Percentiles rank a stretch among this genome's conserved stretches.
Conservation (phyloP, 2,888 invertebrate genomes). For the Lottia gigantea region DNA sequence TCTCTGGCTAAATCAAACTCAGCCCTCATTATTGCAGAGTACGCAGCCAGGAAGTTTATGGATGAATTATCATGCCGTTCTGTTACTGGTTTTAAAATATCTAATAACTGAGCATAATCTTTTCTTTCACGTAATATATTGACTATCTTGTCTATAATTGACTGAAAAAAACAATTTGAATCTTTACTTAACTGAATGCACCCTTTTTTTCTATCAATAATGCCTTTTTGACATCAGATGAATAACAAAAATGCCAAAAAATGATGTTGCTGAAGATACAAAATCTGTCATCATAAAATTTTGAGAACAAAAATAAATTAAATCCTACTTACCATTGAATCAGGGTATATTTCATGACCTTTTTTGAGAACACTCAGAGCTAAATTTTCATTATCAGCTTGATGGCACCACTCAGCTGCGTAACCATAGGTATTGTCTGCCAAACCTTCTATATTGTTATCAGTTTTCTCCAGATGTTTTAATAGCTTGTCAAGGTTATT, state of each 20-base stretch:
- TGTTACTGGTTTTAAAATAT: neutral
- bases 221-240: too few species aligned
- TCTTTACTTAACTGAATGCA: too few species aligned
- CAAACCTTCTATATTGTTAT: constrained; percentile 25
- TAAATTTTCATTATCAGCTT: constrained; percentile 18
- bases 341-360: constrained; percentile 29
- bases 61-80: neutral
- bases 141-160: neutral
- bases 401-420: constrained; percentile 29
- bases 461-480: constrained; percentile 21
- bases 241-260: too few species aligned
- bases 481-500: constrained; percentile 22
- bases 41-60: neutral
- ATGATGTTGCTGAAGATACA: too few species aligned
- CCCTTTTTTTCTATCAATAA: too few species aligned
- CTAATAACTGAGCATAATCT: neutral
- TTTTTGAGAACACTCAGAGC: constrained; percentile 27
- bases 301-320: neutral
- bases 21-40: neutral
- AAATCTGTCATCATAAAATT: too few species aligned
- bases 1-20: neutral
- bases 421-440: constrained; percentile 24
- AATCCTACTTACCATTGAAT: constrained; percentile 24
- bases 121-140: neutral
- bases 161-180: neutral